phyloP scores from a whole-genome alignment of 2,797 vertebrate species.

The Picus viridis region DNA sequence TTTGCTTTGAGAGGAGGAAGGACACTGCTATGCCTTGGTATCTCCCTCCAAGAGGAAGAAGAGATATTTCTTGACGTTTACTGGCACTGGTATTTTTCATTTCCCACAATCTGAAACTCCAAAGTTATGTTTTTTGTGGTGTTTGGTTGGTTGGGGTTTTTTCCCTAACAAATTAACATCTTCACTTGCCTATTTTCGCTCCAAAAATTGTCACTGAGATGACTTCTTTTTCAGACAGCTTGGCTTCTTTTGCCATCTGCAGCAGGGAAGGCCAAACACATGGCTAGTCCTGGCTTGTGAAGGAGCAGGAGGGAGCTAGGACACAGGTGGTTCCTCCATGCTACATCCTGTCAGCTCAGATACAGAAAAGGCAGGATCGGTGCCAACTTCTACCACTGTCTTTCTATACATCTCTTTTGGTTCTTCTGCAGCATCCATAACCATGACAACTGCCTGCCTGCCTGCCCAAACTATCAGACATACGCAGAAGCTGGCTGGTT shows the following conservation, averaged over 20 bases:
- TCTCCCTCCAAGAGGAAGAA: not conserved
- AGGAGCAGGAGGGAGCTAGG: not conserved
- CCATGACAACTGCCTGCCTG: conserved; percentile 66
- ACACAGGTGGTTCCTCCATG: conserved; percentile 37
- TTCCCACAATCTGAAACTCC: not conserved
- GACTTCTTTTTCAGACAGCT: conserved; percentile 19
- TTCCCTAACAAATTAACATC: conserved; percentile 3
- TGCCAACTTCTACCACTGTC: conserved; percentile 4
- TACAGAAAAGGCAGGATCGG: not conserved
- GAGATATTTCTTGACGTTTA: not conserved
- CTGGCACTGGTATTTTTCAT: not conserved
- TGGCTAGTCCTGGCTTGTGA: not conserved
- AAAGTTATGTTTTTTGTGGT: not conserved
- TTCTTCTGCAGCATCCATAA: conserved; percentile 44
- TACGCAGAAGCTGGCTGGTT: conserved; percentile 47
- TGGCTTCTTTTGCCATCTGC: not conserved
- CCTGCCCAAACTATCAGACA: conserved; percentile 40
- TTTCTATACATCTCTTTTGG: conserved; percentile 60
- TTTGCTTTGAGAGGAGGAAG: not conserved
- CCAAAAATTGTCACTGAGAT: not conserved
- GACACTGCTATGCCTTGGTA: not conserved
- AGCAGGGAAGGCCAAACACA: not conserved
- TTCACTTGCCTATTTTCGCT: not conserved
- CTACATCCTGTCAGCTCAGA: conserved; percentile 34
- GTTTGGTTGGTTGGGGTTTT: not conserved